These are phyloP conservation scores for Eustalomyia histrio DNA, from an alignment of 2,888 invertebrate genomes.

Conservation along the genomic window DNA sequence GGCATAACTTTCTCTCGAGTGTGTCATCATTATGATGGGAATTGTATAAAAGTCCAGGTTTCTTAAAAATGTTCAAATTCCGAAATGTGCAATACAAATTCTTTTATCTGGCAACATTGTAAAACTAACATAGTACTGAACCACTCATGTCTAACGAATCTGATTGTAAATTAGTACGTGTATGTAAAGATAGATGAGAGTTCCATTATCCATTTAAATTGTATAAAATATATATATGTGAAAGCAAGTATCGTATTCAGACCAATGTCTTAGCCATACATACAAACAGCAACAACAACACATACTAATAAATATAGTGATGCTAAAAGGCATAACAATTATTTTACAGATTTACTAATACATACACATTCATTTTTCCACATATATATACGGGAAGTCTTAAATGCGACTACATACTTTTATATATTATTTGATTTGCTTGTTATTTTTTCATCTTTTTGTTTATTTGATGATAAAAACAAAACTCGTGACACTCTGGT, in stretches of 20 bases:
- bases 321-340: constrained; percentile 30
- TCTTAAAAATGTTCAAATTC: no score
- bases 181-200: constrained; percentile 31
- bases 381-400: constrained; percentile 33
- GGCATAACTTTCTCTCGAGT: no score
- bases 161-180: constrained; percentile 51
- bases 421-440: constrained; percentile 55
- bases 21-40: no score
- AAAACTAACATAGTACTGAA: neutral
- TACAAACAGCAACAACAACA: neutral
- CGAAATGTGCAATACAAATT: no score
- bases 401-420: constrained; percentile 34
- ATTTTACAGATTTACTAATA: constrained; percentile 1
- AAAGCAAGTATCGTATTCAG: neutral
- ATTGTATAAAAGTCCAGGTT: no score
- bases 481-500: constrained; percentile 49
- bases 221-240: constrained; percentile 2
- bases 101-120: constrained; percentile 18
- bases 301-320: neutral
- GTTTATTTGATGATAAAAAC: constrained; percentile 43
- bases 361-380: neutral
- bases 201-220: constrained; percentile 17
- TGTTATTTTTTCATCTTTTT: constrained; percentile 44
- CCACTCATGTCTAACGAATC: constrained; percentile 39
- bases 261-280: neutral